A percentile compares a stretch with the other conserved stretches of the same genome.
Conservation (phyloP, 2,888 invertebrate genomes). For the Dryococelus australis region DNA sequence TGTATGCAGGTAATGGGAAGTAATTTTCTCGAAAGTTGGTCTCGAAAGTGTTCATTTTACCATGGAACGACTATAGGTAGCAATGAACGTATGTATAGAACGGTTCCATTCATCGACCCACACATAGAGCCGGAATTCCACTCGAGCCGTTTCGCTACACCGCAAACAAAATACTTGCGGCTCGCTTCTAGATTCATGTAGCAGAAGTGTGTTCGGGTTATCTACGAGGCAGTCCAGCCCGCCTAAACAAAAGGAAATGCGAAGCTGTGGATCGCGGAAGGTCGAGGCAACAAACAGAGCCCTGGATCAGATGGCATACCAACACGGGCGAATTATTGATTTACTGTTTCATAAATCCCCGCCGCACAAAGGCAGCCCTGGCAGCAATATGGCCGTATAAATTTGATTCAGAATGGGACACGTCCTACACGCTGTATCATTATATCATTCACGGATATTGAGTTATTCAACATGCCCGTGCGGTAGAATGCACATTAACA, state of each 20-base stretch:
- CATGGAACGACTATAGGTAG: too few relatives aligned
- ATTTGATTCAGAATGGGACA: neutral
- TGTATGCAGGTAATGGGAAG: too few relatives aligned
- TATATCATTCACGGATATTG: neutral
- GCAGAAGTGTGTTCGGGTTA: neutral
- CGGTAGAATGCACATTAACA: too few relatives aligned
- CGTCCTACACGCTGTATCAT: neutral
- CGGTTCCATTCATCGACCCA: neutral
- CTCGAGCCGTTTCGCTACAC: neutral
- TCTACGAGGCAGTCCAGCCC: neutral
- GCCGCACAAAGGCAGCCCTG: neutral
- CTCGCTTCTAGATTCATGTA: neutral
- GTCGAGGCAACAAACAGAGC: neutral
- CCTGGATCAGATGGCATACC: neutral
- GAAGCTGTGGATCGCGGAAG: neutral
- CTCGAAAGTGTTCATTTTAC: too few relatives aligned
- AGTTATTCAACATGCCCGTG: neutral
- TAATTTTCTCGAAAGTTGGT: too few relatives aligned
- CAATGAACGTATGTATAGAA: too few relatives aligned
- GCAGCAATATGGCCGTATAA: neutral
- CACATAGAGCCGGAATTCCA: neutral
- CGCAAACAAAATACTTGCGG: neutral
- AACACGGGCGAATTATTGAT: neutral
- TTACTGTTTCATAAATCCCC: conserved; percentile 6
- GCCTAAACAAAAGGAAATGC: neutral